phyloP scores from a whole-genome alignment of 2,888 invertebrate species.

The Pyrochroa serraticornis region DNA sequence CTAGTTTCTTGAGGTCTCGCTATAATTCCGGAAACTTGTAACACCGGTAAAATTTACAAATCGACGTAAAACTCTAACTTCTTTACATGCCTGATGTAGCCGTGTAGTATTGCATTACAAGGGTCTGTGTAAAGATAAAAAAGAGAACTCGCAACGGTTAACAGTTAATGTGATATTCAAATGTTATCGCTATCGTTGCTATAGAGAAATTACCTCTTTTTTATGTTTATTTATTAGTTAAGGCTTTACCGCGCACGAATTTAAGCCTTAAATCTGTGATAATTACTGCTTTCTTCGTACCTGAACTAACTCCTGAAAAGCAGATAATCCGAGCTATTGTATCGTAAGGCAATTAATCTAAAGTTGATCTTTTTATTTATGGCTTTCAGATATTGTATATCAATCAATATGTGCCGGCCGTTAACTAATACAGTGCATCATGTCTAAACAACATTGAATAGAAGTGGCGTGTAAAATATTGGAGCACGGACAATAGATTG shows the following conservation, averaged over 20 bases:
- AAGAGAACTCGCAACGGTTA: background rate
- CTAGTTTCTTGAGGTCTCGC: background rate
- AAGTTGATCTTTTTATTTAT: constrained; percentile 21
- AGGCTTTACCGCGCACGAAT: no score
- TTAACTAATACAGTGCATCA: constrained; percentile 28
- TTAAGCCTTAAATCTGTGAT: no score
- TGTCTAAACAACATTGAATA: constrained; percentile 26
- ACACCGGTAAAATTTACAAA: constrained; percentile 3
- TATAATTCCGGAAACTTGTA: constrained; percentile 7
- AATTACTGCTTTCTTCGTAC: no score
- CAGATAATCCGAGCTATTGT: constrained; percentile 10
- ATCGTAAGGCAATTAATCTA: constrained; percentile 14
- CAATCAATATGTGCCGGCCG: constrained; percentile 22
- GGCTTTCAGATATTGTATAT: constrained; percentile 14
- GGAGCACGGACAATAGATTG: constrained; percentile 22
- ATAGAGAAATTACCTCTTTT: background rate
- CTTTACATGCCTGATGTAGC: background rate
- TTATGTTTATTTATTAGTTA: no score
- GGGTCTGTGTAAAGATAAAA: no score
- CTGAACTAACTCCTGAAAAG: background rate
- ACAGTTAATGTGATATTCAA: background rate
- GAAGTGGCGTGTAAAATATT: constrained; percentile 29
- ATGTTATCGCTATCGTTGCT: background rate
- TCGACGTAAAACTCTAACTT: background rate
- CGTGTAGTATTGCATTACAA: no score